Percentiles rank a stretch among this genome's conserved stretches.
Evolutionary conservation across 1,140 invertebrate genomes (phyloP).

Genomic region (Drosophila sturtevanti): DNA sequence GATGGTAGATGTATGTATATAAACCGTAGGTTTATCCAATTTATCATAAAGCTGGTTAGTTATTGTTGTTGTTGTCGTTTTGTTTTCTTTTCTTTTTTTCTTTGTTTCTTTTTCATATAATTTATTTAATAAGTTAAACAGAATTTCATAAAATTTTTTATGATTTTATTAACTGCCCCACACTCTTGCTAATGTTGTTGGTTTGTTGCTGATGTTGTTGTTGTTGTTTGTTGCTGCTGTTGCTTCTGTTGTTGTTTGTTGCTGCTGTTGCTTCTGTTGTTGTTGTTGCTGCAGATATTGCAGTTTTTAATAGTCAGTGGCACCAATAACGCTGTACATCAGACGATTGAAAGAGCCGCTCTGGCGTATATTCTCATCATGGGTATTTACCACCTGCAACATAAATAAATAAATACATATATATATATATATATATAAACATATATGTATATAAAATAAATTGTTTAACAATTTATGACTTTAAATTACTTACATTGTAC

Average conservation of each 20-base stretch:
- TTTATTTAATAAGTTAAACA: constrained; percentile 76
- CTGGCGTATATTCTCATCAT: constrained; percentile 93
- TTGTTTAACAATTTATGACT: too few relatives aligned
- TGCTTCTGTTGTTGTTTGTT: constrained; percentile 22
- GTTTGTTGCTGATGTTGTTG: constrained; percentile 26
- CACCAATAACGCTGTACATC: constrained; percentile 93
- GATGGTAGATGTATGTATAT: background rate
- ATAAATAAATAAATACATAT: background rate
- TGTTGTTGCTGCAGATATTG: constrained; percentile 33
- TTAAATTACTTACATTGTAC: constrained; percentile 77
- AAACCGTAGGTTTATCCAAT: constrained; percentile 31
- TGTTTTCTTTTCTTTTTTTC: constrained; percentile 43
- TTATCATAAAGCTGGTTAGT: constrained; percentile 63
- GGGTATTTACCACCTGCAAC: constrained; percentile 77
- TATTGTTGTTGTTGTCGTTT: constrained; percentile 50
- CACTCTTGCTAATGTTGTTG: constrained; percentile 47
- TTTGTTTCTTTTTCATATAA: constrained; percentile 51
- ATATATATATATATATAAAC: too few relatives aligned
- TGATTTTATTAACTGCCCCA: constrained; percentile 58
- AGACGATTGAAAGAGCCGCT: constrained; percentile 95
- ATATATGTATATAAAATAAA: background rate
- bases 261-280: constrained; percentile 26
- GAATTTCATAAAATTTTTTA: constrained; percentile 76
- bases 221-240: constrained; percentile 13
- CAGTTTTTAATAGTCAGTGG: constrained; percentile 89